Percentiles rank a stretch among this genome's conserved stretches.
Conservation (phyloP, 2,888 invertebrate species). For the Ophioninae sp. region DNA sequence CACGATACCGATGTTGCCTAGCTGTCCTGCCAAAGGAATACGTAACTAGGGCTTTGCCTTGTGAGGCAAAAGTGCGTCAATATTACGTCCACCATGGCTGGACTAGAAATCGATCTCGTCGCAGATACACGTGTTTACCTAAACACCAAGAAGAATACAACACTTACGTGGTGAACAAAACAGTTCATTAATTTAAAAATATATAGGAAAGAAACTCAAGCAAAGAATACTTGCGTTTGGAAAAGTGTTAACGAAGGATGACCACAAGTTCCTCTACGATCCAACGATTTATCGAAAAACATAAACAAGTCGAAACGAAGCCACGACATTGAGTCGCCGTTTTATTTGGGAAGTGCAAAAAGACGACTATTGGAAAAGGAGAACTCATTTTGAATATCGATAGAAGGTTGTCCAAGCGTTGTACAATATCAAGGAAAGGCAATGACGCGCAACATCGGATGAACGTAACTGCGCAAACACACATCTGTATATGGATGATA, state of each 20-base stretch:
- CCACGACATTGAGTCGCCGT: no score
- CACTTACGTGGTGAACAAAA: background rate
- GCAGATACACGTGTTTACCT: background rate
- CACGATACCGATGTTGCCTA: constrained; percentile 3
- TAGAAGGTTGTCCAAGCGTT: background rate
- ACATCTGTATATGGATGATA: background rate
- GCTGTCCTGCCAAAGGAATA: constrained; percentile 52
- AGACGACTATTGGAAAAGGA: background rate
- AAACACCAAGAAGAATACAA: constrained; percentile 6
- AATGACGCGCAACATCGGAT: background rate
- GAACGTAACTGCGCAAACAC: background rate
- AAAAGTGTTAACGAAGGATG: background rate
- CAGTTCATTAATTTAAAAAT: no score
- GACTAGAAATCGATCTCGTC: background rate
- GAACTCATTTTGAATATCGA: constrained; percentile 1
- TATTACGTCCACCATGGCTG: constrained; percentile 13
- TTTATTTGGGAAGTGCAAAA: background rate
- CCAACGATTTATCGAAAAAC: background rate
- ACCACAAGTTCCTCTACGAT: no score
- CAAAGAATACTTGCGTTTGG: no score
- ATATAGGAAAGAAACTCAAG: no score
- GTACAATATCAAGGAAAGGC: constrained; percentile 4
- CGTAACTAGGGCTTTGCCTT: constrained; percentile 48
- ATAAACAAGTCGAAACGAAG: no score
- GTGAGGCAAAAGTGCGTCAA: constrained; percentile 50